Evolutionary conservation across 2,113 vertebrate species (phyloP), one percentile per base, ranked within the genome.

Genomic region (Cynopterus brachyotis): DNA sequence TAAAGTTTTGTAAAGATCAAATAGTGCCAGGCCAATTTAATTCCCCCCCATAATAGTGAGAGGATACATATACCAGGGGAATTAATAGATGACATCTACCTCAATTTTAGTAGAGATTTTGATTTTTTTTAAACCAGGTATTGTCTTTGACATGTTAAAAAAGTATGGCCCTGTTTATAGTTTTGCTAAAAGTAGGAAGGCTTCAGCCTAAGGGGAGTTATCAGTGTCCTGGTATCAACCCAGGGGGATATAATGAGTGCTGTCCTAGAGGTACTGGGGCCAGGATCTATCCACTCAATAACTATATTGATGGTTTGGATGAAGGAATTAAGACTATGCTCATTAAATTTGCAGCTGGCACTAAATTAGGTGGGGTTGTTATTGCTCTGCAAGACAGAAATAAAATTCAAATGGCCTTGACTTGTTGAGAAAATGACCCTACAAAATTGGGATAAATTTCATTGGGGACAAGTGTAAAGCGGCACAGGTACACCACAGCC

Each of bases 1-100:
- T 30, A 88, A 89, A 95, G 47, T 79, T 98, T 94, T 94, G 57
- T 92, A 69, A 96, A 85, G 84, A 95, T 66, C 88, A 96, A 96
- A 88, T 35, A 95, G 76, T 70, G 24, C 75, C 45, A 67, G 40
- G 13, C 70, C 80, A 69, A 94, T 96, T 97, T 96, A 95, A 97
- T 95, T 84, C 92, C 76, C 55, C 80, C 35, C 45, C 40, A 15
- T 76, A 89, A 95, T 15, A 80, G 53, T 70, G 96, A 93, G 20
- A 87, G 79, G 69, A 62, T 70, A 11, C 2, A 16, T 69, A 62
- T 20, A 50, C 70, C 70, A 50, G 37, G 30, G 42, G 37, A 81
- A 94, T 81, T 20, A 1, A 92, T 85, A 40, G 37, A 59, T 81
- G 47, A 11, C 32, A 82, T 96, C 94, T 82, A 69, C 90, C 94